Percentiles rank a stretch among this genome's conserved stretches.
Evolutionary conservation across 2,888 invertebrate species (phyloP).

Genomic region (Diarsia rubi): DNA sequence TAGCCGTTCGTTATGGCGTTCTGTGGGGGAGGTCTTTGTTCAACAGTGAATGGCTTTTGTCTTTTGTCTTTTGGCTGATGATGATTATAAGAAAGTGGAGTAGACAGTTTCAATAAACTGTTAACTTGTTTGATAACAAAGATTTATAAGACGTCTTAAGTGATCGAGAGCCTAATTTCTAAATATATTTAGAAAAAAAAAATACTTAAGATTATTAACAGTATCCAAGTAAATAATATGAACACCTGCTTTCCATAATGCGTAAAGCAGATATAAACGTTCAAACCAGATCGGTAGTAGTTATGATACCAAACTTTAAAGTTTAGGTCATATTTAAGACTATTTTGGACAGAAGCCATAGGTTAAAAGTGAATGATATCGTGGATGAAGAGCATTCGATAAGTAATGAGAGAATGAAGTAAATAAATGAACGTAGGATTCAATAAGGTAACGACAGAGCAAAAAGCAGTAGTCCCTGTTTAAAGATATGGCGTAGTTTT

Average conservation of each 20-base stretch:
- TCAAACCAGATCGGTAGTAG: background rate
- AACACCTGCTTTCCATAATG: background rate
- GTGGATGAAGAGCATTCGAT: slow-evolving; percentile 16
- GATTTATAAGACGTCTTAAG: background rate
- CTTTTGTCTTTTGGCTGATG: too few relatives aligned
- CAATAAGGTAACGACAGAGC: background rate
- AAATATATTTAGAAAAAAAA: background rate
- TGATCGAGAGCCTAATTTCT: background rate
- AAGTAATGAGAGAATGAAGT: slow-evolving; percentile 20
- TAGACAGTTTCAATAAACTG: background rate
- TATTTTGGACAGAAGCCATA: slow-evolving; percentile 26
- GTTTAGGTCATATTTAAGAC: background rate
- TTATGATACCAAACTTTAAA: background rate
- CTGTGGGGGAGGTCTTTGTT: too few relatives aligned
- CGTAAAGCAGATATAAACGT: too few relatives aligned
- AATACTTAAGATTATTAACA: background rate
- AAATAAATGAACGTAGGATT: slow-evolving; percentile 17
- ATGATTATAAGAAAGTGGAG: background rate
- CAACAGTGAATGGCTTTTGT: too few relatives aligned
- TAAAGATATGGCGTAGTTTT: slow-evolving; percentile 30
- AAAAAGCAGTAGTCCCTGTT: slow-evolving; percentile 11
- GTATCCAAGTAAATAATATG: background rate
- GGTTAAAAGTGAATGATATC: slow-evolving; percentile 15
- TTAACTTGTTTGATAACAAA: background rate
- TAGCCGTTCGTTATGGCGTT: too few relatives aligned